Evolutionary conservation across 2,888 invertebrate species (phyloP), one percentile per base, ranked within the genome.

Genomic region (Pediacus dermestoides): DNA sequence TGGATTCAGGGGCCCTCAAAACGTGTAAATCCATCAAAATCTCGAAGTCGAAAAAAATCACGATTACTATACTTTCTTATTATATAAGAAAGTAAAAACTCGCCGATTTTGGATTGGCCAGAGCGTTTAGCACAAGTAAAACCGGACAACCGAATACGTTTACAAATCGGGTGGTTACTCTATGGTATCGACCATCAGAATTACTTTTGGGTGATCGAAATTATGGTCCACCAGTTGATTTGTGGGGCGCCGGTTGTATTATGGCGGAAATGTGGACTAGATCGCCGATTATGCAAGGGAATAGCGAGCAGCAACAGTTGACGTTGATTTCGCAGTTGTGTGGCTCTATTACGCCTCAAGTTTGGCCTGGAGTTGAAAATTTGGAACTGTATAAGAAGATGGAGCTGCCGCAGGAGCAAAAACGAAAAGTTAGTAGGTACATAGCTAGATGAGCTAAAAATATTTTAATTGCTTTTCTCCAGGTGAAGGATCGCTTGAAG

Each of bases 201-300:
- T 66, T 84, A 12, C 63, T 85, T 8, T 65, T 84, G 4, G 85
- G 93, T 18, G 90, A 94, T 58, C 76, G 97, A 8, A 92, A 95
- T 70, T 99, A 99, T 61, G 94, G 94, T 0, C 92, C 96, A 1
- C 89, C 95, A 0, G 94, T 99, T 8, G 99, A 99, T 73, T 80
- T 97, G 73, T 90, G 90, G 90, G 90, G 90, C 1, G 96, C 94
- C 0, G 99, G 99, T 0, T 99, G 99, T 64, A 99, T 99, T 46
- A 97, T 99, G 97, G 97, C 97, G 0, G 99, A 99, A 73, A 92
- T 99, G 92, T 99, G 97, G 97, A 97, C 95, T 0, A 74, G 87
- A 10, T 86, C 86, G 2, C 97, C 92, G 0, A 91, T 92, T 42
- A 91, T 92, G 90, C 90, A 90, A 70, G 99, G 99, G 10, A 90